phyloP scores from a whole-genome alignment of 2,888 invertebrate genomes.

The Drosophila pegasa region DNA sequence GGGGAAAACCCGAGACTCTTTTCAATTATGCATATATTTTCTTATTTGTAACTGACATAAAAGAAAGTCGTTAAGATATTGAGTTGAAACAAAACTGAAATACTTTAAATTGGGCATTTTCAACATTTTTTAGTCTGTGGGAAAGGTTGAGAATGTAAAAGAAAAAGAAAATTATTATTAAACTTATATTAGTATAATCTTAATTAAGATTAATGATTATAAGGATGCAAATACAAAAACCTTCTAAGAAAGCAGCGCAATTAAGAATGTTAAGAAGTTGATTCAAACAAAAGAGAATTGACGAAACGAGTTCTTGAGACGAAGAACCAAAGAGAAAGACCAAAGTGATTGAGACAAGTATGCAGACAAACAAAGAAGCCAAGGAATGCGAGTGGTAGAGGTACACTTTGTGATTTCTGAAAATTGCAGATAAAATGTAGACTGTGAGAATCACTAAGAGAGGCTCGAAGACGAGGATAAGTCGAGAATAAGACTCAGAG shows the following conservation, averaged over 20 bases:
- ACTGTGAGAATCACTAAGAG: not conserved
- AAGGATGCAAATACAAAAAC: not conserved
- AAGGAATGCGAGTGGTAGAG: not conserved
- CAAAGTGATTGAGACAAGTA: not conserved
- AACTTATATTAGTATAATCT: no score
- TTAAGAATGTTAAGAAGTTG: not conserved
- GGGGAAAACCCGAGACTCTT: conserved; percentile 5
- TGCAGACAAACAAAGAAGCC: not conserved
- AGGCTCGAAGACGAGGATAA: not conserved
- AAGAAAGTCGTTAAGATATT: conserved; percentile 17
- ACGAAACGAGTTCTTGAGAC: not conserved
- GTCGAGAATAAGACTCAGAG: not conserved
- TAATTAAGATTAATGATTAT: not conserved
- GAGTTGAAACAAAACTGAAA: not conserved
- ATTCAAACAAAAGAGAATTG: not conserved
- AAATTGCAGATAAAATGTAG: not conserved
- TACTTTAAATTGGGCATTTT: not conserved
- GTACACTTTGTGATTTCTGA: not conserved
- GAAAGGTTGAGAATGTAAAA: no score
- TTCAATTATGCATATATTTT: conserved; percentile 8
- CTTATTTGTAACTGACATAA: conserved; percentile 5
- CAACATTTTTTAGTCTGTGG: no score
- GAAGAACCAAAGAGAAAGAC: not conserved
- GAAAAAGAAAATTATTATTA: no score
- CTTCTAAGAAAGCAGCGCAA: not conserved